These are phyloP conservation scores for Triplophysa tibetana DNA, from an alignment of 2,113 vertebrate species.

Conservation along the genomic window DNA sequence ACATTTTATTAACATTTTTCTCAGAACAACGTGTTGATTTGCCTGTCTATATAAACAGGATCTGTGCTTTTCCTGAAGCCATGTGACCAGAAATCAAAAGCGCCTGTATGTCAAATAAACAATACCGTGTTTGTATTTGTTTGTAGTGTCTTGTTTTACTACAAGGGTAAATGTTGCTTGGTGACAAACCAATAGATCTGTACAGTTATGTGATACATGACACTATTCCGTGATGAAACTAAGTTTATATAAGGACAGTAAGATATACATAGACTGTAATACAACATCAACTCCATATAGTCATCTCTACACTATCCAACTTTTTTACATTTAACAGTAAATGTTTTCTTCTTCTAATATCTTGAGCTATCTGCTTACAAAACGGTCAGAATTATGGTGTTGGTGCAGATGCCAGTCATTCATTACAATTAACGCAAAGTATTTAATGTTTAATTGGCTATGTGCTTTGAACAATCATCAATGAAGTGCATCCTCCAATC, in stretches of 20 bases:
- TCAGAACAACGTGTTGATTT: conserved; percentile 58
- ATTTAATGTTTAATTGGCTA: too few relatives aligned
- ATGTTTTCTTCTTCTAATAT: neutral
- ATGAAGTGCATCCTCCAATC: neutral
- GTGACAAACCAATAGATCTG: neutral
- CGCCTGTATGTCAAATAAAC: conserved; percentile 81
- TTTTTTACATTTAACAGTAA: too few relatives aligned
- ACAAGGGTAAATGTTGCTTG: neutral
- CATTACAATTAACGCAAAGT: neutral
- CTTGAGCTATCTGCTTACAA: neutral
- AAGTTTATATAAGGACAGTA: neutral
- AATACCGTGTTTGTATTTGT: conserved; percentile 73
- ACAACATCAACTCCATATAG: too few relatives aligned
- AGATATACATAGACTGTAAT: neutral
- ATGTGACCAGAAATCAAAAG: conserved; percentile 71
- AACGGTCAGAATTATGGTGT: neutral
- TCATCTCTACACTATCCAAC: too few relatives aligned
- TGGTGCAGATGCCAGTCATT: neutral
- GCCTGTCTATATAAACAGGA: conserved; percentile 67
- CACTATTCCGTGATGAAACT: neutral
- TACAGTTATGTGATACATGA: neutral
- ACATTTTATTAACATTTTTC: conserved; percentile 53
- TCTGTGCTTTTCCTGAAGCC: conserved; percentile 68
- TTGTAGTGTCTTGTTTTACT: conserved; percentile 50
- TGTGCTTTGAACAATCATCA: too few relatives aligned